Percentiles rank a stretch among this genome's conserved stretches.
Conservation (phyloP, 2,888 invertebrate species). For the Callyntrura sp. region DNA sequence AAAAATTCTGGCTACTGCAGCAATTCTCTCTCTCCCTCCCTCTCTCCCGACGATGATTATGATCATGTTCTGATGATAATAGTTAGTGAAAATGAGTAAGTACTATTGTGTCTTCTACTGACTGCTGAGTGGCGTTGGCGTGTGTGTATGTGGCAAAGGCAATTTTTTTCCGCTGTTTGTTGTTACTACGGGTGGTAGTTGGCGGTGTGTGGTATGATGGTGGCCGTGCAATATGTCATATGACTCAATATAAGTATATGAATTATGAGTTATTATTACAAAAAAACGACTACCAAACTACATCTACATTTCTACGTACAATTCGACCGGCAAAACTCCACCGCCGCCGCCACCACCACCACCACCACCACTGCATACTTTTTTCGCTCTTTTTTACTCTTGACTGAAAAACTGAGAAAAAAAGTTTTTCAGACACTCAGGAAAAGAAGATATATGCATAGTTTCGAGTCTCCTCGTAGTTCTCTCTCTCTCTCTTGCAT, state of each 20-base stretch:
- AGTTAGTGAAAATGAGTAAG: conserved; percentile 29
- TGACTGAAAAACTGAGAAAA: conserved; percentile 61
- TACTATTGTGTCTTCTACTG: background rate
- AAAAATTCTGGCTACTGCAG: background rate
- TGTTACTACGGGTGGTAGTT: background rate
- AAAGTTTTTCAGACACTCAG: conserved; percentile 53
- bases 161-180: background rate
- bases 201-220: conserved; percentile 13
- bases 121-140: background rate
- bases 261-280: conserved; percentile 65
- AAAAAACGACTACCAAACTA: conserved; percentile 6
- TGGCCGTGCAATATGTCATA: conserved; percentile 8
- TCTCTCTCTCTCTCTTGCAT: conserved; percentile 6
- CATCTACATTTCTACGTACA: conserved; percentile 18
- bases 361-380: background rate
- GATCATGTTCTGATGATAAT: background rate
- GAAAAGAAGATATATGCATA: background rate
- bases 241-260: conserved; percentile 58
- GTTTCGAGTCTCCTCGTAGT: no score
- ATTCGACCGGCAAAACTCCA: conserved; percentile 17
- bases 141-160: conserved; percentile 28
- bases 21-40: background rate
- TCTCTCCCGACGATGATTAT: background rate
- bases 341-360: conserved; percentile 17
- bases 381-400: conserved; percentile 14